Evolutionary conservation across 2,888 invertebrate genomes (phyloP).

Genomic region (Trichacis sp.): DNA sequence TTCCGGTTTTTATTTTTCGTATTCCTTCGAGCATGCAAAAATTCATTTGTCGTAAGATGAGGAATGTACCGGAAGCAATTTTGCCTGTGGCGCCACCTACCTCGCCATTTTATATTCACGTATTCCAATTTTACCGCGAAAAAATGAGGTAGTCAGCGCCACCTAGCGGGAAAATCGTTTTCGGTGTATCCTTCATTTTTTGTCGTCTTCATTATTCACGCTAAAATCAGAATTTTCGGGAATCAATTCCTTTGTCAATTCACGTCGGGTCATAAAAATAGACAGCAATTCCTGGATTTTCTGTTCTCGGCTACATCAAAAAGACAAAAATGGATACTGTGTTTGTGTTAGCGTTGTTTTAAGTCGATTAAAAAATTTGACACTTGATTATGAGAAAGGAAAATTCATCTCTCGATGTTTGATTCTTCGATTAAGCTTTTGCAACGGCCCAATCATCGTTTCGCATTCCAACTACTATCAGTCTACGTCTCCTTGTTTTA

Average conservation of each 20-base stretch:
- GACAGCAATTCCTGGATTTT: slow-evolving; percentile 25
- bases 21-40: no score
- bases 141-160: no score
- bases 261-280: slow-evolving; percentile 33
- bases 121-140: no score
- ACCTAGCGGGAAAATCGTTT: no score
- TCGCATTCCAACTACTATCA: slow-evolving; percentile 42
- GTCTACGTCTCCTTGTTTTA: slow-evolving; percentile 46
- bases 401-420: slow-evolving; percentile 11
- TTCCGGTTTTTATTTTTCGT: no score
- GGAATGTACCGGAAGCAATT: no score
- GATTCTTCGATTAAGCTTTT: slow-evolving; percentile 24
- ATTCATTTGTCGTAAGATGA: no score
- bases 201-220: no score
- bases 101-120: slow-evolving; percentile 19
- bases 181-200: no score
- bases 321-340: no score
- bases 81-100: neutral
- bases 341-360: no score
- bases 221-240: no score
- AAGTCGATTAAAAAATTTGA: slow-evolving; percentile 44
- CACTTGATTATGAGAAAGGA: slow-evolving; percentile 34
- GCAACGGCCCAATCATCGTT: slow-evolving; percentile 46
- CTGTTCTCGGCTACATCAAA: neutral
- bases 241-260: slow-evolving; percentile 40